phyloP scores from a whole-genome alignment of 2,888 invertebrate genomes.

The Oscheius myriophilus region DNA sequence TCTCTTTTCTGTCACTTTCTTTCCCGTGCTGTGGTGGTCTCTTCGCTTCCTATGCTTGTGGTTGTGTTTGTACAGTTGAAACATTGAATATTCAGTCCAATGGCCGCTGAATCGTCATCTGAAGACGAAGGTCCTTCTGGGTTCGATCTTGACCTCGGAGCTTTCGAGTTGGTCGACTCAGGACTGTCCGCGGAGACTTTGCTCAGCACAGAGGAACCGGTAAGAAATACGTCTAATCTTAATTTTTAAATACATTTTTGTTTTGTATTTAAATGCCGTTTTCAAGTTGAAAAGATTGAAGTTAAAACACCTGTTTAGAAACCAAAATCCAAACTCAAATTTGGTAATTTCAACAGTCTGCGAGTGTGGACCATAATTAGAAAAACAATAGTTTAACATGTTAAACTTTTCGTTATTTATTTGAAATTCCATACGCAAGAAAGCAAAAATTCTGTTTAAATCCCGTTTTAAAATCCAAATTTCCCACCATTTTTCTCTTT shows the following conservation, averaged over 20 bases:
- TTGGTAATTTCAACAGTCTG: too few species aligned
- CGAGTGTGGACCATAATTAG: too few species aligned
- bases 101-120: conserved; percentile 47
- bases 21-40: conserved; percentile 5
- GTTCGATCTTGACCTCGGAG: conserved; percentile 66
- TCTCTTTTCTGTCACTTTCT: conserved; percentile 3
- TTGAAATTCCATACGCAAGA: too few species aligned
- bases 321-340: too few species aligned
- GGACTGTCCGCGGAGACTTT: conserved; percentile 66
- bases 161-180: conserved; percentile 67
- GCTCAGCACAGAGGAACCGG: conserved; percentile 66
- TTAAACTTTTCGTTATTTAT: too few species aligned
- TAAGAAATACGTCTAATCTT: too few species aligned
- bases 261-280: neutral
- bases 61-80: neutral
- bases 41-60: conserved; percentile 10
- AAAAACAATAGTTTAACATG: too few species aligned
- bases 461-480: too few species aligned
- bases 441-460: too few species aligned
- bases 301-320: too few species aligned
- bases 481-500: too few species aligned
- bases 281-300: neutral
- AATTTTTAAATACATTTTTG: neutral
- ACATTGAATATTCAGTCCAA: conserved; percentile 23
- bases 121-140: conserved; percentile 55